phyloP scores from a whole-genome alignment of 2,888 invertebrate genomes.

The Opisthograptis luteolata region DNA sequence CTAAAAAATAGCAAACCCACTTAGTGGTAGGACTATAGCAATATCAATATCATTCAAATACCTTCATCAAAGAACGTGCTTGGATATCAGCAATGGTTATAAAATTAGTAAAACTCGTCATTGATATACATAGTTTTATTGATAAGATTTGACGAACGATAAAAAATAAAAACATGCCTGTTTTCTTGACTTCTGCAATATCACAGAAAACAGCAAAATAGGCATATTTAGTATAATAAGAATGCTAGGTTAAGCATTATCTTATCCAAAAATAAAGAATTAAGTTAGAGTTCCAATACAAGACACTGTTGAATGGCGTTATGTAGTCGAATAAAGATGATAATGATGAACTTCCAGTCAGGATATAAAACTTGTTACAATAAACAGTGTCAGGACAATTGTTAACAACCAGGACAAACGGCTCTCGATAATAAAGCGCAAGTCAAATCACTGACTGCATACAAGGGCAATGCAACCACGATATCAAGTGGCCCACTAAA shows the following conservation, averaged over 20 bases:
- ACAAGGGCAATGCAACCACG: conserved; percentile 4
- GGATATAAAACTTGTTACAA: conserved; percentile 10
- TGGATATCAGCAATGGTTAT: neutral
- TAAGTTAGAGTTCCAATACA: neutral
- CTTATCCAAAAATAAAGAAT: neutral
- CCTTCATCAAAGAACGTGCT: conserved; percentile 12
- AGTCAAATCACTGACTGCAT: conserved; percentile 5
- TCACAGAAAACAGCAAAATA: too few species aligned
- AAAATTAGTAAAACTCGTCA: conserved; percentile 7
- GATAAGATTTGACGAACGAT: conserved; percentile 9
- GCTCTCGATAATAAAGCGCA: conserved; percentile 12
- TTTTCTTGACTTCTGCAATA: too few species aligned
- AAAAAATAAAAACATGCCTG: neutral
- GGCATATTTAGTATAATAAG: too few species aligned
- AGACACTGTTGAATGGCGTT: neutral
- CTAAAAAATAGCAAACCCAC: conserved; percentile 35
- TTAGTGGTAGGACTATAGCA: conserved; percentile 11
- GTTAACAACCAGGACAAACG: conserved; percentile 10
- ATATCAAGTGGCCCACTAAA: conserved; percentile 1
- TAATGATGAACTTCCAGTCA: neutral
- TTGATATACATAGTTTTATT: conserved; percentile 4
- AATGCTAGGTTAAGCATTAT: too few species aligned
- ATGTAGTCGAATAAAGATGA: neutral
- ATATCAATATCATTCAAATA: conserved; percentile 20
- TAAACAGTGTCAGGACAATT: conserved; percentile 21